These are phyloP conservation scores for Plebejus argus DNA, from an alignment of 2,888 invertebrate species.

Conservation along the genomic window DNA sequence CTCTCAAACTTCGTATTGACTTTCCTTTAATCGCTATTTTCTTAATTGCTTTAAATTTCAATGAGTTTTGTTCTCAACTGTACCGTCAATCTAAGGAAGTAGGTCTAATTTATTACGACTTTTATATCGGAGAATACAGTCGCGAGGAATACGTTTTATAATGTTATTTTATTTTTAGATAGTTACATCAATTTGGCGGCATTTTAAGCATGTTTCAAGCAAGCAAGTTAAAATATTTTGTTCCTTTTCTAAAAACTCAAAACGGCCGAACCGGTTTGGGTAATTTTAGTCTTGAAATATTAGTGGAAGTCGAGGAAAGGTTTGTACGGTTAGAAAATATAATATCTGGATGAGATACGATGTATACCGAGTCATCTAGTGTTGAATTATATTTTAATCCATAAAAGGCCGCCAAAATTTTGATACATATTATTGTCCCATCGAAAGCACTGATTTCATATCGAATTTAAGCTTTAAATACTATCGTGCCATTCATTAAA, in stretches of 20 bases:
- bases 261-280: no score
- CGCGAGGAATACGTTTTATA: not conserved
- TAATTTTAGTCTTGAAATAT: no score
- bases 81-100: constrained; percentile 23
- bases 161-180: not conserved
- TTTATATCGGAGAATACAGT: constrained; percentile 19
- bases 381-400: no score
- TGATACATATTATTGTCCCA: not conserved
- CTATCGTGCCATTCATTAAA: constrained; percentile 27
- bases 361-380: no score
- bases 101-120: constrained; percentile 23
- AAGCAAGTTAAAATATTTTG: not conserved
- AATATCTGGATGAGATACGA: no score
- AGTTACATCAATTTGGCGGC: not conserved
- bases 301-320: no score
- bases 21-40: constrained; percentile 28
- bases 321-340: no score
- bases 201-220: not conserved
- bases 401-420: not conserved
- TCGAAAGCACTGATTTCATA: constrained; percentile 24
- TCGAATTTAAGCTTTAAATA: constrained; percentile 26
- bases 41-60: constrained; percentile 30
- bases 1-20: constrained; percentile 18
- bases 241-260: no score
- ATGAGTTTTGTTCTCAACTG: constrained; percentile 29